These are phyloP conservation scores for Enteromius fasciolatus DNA, from an alignment of 2,797 vertebrate genomes.

Conservation along the genomic window DNA sequence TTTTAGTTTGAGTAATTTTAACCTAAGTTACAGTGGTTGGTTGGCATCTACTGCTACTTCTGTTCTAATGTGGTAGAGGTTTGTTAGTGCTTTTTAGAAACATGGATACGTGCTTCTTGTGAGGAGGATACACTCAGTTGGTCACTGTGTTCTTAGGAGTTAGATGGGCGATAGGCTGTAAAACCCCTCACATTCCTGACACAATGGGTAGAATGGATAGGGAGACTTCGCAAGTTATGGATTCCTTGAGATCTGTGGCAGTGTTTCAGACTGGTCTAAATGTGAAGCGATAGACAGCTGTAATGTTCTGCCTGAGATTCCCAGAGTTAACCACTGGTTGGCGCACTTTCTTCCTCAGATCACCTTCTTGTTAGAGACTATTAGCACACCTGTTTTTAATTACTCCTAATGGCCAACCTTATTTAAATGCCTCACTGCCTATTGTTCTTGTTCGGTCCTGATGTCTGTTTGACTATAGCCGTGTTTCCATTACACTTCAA, in stretches of 20 bases:
- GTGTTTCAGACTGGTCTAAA: constrained; percentile 67
- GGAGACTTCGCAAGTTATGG: constrained; percentile 68
- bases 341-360: too few relatives aligned
- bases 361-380: too few relatives aligned
- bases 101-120: constrained; percentile 57
- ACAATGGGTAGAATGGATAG: constrained; percentile 67
- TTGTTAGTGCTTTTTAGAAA: constrained; percentile 46
- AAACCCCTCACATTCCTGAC: constrained; percentile 68
- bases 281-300: constrained; percentile 64
- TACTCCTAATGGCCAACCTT: too few relatives aligned
- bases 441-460: too few relatives aligned
- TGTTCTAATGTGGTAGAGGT: constrained; percentile 11
- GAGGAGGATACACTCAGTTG: constrained; percentile 63
- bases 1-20: not conserved
- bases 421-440: too few relatives aligned
- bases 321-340: too few relatives aligned
- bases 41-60: not conserved
- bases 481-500: too few relatives aligned
- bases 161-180: constrained; percentile 74
- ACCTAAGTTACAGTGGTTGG: not conserved
- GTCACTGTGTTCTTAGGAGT: constrained; percentile 59
- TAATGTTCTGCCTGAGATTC: too few relatives aligned
- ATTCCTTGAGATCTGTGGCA: constrained; percentile 71
- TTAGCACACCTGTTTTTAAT: too few relatives aligned
- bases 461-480: too few relatives aligned